A percentile compares a stretch with the other conserved stretches of the same genome.
These are phyloP conservation scores for Ailuropoda melanoleuca DNA, from an alignment of 2,113 vertebrate species.

Conservation along the genomic window DNA sequence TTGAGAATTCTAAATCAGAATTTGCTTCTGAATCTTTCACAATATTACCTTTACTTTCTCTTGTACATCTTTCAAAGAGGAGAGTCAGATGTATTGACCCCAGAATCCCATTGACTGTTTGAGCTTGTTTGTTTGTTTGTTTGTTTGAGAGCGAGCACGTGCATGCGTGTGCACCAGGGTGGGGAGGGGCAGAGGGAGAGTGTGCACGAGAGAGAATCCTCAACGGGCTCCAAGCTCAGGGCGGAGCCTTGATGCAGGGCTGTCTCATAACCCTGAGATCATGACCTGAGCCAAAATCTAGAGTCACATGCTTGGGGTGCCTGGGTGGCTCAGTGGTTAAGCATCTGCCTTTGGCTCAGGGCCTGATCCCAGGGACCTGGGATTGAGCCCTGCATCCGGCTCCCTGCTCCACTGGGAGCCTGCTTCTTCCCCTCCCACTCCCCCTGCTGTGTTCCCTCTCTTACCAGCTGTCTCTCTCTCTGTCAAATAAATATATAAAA, in stretches of 20 bases:
- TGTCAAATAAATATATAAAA: too few species aligned
- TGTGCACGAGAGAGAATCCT: neutral
- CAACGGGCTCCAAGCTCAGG: neutral
- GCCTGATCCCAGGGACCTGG: too few species aligned
- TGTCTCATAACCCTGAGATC: neutral
- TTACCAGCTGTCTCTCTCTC: too few species aligned
- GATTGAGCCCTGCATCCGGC: too few species aligned
- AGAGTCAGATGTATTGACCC: neutral
- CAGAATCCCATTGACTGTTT: neutral
- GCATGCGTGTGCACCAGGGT: neutral
- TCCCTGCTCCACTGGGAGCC: too few species aligned
- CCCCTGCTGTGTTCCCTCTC: too few species aligned
- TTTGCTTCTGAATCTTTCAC: slow-evolving; percentile 8
- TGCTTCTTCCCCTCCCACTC: too few species aligned
- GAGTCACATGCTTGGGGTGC: neutral
- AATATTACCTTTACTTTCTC: neutral
- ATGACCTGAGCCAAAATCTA: neutral
- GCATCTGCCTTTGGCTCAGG: too few species aligned
- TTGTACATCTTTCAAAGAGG: neutral
- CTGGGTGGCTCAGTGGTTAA: too few species aligned
- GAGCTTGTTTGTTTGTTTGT: neutral
- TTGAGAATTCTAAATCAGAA: slow-evolving; percentile 38
- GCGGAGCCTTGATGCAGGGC: too few species aligned
- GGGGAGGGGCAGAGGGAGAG: neutral
- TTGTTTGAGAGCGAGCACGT: neutral